Percentiles rank a stretch among this genome's conserved stretches.
phyloP scores from a whole-genome alignment of 2,113 vertebrate species.

The Gasterosteus aculeatus region DNA sequence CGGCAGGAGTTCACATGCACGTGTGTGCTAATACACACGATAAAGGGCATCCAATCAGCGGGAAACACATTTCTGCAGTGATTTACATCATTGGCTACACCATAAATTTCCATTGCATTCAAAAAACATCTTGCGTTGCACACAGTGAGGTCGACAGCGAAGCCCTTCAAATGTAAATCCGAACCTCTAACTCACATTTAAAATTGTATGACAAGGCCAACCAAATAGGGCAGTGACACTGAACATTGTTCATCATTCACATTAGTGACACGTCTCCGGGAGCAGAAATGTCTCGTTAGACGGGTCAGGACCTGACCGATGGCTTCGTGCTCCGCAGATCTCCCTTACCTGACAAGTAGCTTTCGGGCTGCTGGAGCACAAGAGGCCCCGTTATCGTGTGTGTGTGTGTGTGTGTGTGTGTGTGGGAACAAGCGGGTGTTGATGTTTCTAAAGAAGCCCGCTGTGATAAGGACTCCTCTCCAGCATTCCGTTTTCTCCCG shows the following conservation, averaged over 20 bases:
- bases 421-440: slow-evolving; percentile 70
- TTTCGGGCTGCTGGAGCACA: slow-evolving; percentile 51
- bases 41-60: slow-evolving; percentile 36
- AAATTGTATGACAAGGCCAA: slow-evolving; percentile 49
- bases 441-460: slow-evolving; percentile 70
- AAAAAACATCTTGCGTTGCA: slow-evolving; percentile 18
- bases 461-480: slow-evolving; percentile 60
- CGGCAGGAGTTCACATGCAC: slow-evolving; percentile 14
- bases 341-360: slow-evolving; percentile 59
- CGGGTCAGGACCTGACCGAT: slow-evolving; percentile 72
- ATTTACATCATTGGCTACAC: slow-evolving; percentile 21
- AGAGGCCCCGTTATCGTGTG: slow-evolving; percentile 24
- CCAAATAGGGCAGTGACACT: slow-evolving; percentile 41
- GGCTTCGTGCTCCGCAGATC: slow-evolving; percentile 60
- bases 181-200: slow-evolving; percentile 27
- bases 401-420: slow-evolving; percentile 62
- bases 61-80: slow-evolving; percentile 35
- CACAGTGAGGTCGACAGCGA: background rate
- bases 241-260: slow-evolving; percentile 63
- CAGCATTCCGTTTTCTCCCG: slow-evolving; percentile 2
- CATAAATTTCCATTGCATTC: slow-evolving; percentile 18
- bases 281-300: slow-evolving; percentile 70
- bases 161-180: slow-evolving; percentile 29
- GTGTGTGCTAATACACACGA: slow-evolving; percentile 20
- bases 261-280: slow-evolving; percentile 55